Conservation (phyloP, 1,140 invertebrate species). For the Drosophila tristis region DNA sequence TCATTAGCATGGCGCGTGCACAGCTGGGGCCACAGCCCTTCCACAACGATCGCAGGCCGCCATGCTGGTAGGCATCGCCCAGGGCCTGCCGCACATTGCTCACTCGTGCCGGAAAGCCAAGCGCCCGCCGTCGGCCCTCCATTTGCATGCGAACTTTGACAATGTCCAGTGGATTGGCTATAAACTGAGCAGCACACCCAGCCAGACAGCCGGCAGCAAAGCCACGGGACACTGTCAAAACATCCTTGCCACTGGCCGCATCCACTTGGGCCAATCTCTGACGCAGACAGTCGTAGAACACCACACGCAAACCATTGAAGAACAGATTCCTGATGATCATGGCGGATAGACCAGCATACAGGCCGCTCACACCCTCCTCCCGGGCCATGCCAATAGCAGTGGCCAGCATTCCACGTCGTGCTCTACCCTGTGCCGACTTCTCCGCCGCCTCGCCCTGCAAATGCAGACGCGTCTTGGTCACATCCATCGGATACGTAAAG, state of each 20-base stretch:
- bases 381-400: constrained; percentile 21
- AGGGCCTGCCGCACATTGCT: constrained; percentile 32
- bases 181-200: constrained; percentile 5
- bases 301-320: constrained; percentile 42
- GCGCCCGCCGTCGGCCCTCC: constrained; percentile 36
- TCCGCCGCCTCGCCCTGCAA: constrained; percentile 39
- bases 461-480: constrained; percentile 40
- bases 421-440: background rate
- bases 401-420: constrained; percentile 21
- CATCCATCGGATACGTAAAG: constrained; percentile 38
- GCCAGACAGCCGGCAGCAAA: constrained; percentile 18
- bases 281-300: constrained; percentile 27
- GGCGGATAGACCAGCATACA: constrained; percentile 43
- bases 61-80: constrained; percentile 5
- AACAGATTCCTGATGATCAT: constrained; percentile 35
- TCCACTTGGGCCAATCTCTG: constrained; percentile 5
- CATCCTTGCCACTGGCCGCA: background rate
- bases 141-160: constrained; percentile 55
- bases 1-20: constrained; percentile 31
- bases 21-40: constrained; percentile 32
- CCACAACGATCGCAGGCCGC: constrained; percentile 32
- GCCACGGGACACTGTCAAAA: constrained; percentile 17
- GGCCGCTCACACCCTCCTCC: constrained; percentile 20
- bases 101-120: constrained; percentile 32
- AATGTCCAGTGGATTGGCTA: constrained; percentile 33